These are phyloP conservation scores for Hippotragus niger DNA, from an alignment of 2,113 vertebrate species.

Conservation along the genomic window DNA sequence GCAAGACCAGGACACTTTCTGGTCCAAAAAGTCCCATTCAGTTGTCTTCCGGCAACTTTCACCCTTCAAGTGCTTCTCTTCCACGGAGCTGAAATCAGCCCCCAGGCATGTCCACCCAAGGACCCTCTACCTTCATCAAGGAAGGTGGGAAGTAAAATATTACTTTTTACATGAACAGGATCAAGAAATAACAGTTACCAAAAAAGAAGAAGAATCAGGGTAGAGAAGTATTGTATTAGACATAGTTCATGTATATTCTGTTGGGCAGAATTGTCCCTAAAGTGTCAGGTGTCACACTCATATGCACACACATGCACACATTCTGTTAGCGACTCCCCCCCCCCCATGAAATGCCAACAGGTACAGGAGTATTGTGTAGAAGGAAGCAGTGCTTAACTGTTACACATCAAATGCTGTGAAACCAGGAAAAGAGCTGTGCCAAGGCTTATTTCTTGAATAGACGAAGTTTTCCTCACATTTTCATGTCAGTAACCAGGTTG, in stretches of 20 bases:
- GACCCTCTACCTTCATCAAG: neutral
- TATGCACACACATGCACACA: neutral
- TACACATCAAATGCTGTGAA: neutral
- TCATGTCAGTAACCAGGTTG: neutral
- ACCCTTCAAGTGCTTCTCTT: neutral
- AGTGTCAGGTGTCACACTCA: neutral
- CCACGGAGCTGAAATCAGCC: neutral
- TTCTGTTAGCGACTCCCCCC: neutral
- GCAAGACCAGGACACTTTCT: neutral
- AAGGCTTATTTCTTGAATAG: slow-evolving; percentile 19
- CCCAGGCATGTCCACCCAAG: neutral
- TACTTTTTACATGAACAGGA: slow-evolving; percentile 35
- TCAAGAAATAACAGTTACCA: slow-evolving; percentile 48
- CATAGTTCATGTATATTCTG: slow-evolving; percentile 17
- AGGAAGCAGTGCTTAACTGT: slow-evolving; percentile 17
- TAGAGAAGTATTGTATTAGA: slow-evolving; percentile 29
- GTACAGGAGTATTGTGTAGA: neutral
- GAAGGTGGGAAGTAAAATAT: neutral
- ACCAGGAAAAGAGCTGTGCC: neutral
- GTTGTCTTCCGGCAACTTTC: slow-evolving; percentile 3
- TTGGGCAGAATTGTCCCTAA: slow-evolving; percentile 27
- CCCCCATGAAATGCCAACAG: neutral
- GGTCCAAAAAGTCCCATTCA: neutral
- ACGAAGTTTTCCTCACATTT: neutral
- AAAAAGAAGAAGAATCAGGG: slow-evolving; percentile 44